Evolutionary conservation across 2,888 invertebrate genomes (phyloP), one percentile per base, ranked within the genome.

Genomic region (Tetranychus piercei): DNA sequence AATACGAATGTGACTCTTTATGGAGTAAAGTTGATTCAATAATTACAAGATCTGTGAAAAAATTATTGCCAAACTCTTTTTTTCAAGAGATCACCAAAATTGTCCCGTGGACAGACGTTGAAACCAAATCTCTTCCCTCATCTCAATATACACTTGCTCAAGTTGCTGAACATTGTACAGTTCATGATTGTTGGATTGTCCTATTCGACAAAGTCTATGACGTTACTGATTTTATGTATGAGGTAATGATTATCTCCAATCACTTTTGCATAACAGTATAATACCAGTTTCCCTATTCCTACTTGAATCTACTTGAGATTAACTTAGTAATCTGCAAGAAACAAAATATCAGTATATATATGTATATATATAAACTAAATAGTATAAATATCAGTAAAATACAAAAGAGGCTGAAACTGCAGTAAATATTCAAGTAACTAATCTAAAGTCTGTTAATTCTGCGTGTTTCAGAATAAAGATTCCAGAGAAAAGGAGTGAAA

Each of bases 201-300:
- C 87, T 93, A 72, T 90, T 89, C 82, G 92, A 93, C 83, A 87
- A 89, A 75, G 89, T 93, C 15, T 92, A 91, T 82, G 88, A 92
- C 80, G 86, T 91, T 74, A 89, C 91, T 1, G 85, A 86, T 65
- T 91, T 92, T 81, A 81, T 92, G 69, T 84, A 86, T 78, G 86
- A 78, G 74, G 79, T 79, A 34, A 34, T 34, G 5, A 34, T 34
- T 34, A 34, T 34, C 34, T 34, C 5, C 34, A 34, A 34, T 34
- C 34, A 34, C 34, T 34, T 34, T 34, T 34, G 34, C 34, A 34
- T 34, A 34, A 34, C 55, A 55, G 15, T 15, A 9, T 55, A 15
- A 55, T 55, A 55, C 1, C 55, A 55, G 15, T 55, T 15, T 55
- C 9, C 55, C 55, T 15, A 55, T 55, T 55, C 9, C 55, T 15